These are phyloP conservation scores for Bombus affinis DNA, from an alignment of 1,140 invertebrate species.

Conservation along the genomic window DNA sequence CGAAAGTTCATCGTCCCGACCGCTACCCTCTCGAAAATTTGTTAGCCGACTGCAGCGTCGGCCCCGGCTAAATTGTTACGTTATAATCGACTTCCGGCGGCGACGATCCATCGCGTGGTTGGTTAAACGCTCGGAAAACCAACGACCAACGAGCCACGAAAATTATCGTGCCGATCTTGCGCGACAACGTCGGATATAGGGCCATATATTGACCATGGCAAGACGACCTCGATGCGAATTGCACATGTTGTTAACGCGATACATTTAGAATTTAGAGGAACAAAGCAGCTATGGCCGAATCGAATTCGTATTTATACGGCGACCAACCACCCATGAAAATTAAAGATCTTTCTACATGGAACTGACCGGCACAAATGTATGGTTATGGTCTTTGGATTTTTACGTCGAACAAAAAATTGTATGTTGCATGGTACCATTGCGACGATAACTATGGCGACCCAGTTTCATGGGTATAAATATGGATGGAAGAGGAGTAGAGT, in stretches of 20 bases:
- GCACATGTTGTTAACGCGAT: too few relatives aligned
- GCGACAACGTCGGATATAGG: slow-evolving; percentile 21
- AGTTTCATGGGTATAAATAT: slow-evolving; percentile 34
- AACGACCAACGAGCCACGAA: slow-evolving; percentile 26
- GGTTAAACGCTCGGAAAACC: slow-evolving; percentile 3
- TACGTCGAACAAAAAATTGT: too few relatives aligned
- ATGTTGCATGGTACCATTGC: not conserved
- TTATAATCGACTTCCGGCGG: slow-evolving; percentile 39
- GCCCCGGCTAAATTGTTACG: slow-evolving; percentile 10
- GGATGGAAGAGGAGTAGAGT: not conserved
- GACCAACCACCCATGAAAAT: too few relatives aligned
- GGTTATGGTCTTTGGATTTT: not conserved
- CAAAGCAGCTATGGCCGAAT: not conserved
- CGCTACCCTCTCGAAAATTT: slow-evolving; percentile 1
- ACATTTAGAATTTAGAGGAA: not conserved
- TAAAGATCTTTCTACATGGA: too few relatives aligned
- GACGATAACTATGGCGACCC: slow-evolving; percentile 1
- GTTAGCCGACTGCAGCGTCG: slow-evolving; percentile 3
- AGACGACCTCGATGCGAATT: not conserved
- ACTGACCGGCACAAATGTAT: not conserved
- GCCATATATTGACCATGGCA: not conserved
- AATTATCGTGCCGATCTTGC: slow-evolving; percentile 26
- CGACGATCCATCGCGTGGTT: slow-evolving; percentile 5
- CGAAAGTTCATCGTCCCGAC: not conserved
- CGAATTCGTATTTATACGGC: too few relatives aligned